Evolutionary conservation across 2,888 invertebrate genomes (phyloP).

Genomic region (Melikaiella ostensackeni): DNA sequence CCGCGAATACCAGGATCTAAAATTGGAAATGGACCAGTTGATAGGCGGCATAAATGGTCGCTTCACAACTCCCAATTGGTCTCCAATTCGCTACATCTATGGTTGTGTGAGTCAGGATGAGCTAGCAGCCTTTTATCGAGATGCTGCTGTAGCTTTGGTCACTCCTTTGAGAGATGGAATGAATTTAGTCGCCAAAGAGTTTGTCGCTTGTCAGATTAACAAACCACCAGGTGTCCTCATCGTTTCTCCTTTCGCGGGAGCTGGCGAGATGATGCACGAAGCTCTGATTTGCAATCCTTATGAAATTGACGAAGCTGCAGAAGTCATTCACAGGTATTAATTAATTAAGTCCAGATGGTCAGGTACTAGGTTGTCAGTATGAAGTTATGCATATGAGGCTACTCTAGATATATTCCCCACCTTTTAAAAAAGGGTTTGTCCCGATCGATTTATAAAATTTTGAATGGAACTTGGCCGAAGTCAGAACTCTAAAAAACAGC

Average conservation of each 20-base stretch:
- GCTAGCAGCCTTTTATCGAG: constrained; percentile 91
- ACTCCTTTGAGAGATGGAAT: constrained; percentile 93
- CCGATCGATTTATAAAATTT: no score
- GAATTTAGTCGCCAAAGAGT: constrained; percentile 96
- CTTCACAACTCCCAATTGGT: constrained; percentile 95
- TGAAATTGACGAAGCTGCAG: constrained; percentile 91
- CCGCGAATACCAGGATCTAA: constrained; percentile 92
- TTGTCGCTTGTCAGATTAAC: constrained; percentile 94
- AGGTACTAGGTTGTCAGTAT: no score
- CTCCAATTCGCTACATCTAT: constrained; percentile 93
- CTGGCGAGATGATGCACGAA: constrained; percentile 96
- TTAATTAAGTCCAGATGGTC: no score
- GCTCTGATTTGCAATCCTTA: constrained; percentile 94
- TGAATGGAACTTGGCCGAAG: no score
- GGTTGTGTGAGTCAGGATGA: constrained; percentile 93
- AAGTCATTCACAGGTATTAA: constrained; percentile 86
- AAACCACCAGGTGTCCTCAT: constrained; percentile 91
- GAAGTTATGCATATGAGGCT: no score
- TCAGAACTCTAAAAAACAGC: no score
- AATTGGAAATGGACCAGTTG: constrained; percentile 93
- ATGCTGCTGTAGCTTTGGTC: constrained; percentile 91
- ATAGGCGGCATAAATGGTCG: constrained; percentile 93
- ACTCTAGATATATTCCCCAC: no score
- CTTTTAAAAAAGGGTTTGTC: no score
- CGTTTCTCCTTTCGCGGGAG: constrained; percentile 94